A percentile compares a stretch with the other conserved stretches of the same genome.
These are phyloP conservation scores for Sander vitreus DNA, from an alignment of 2,113 vertebrate species.

Conservation along the genomic window DNA sequence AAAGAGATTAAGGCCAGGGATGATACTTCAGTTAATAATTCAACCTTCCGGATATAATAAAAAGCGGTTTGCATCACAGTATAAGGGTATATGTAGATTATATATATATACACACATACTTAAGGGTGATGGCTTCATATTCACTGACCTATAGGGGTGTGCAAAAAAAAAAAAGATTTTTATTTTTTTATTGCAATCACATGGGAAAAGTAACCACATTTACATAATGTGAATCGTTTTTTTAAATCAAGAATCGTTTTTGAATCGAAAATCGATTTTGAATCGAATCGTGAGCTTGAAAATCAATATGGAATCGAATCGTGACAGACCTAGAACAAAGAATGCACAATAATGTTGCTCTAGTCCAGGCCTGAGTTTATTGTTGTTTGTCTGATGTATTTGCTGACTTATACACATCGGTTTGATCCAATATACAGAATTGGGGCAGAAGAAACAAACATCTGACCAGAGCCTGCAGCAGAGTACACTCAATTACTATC, in stretches of 20 bases:
- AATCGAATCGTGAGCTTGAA: too few species aligned
- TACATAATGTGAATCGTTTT: too few species aligned
- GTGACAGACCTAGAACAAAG: conserved; percentile 48
- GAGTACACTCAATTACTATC: conserved; percentile 38
- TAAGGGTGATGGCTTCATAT: conserved; percentile 33
- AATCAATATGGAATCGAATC: too few species aligned
- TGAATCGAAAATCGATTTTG: too few species aligned
- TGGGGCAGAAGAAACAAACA: conserved; percentile 46
- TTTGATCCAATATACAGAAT: conserved; percentile 20
- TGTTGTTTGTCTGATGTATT: conserved; percentile 35
- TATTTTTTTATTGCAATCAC: too few species aligned
- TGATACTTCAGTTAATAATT: conserved; percentile 20
- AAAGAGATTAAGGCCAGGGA: conserved; percentile 42
- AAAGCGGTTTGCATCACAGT: conserved; percentile 19
- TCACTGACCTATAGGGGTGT: too few species aligned
- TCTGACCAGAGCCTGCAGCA: conserved; percentile 41
- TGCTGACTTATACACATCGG: conserved; percentile 16
- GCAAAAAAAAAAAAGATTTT: too few species aligned
- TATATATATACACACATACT: not conserved
- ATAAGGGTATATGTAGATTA: not conserved
- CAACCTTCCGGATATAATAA: conserved; percentile 12
- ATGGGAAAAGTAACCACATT: too few species aligned
- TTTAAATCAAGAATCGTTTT: too few species aligned
- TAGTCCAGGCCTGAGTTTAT: conserved; percentile 13
- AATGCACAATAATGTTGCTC: conserved; percentile 17